phyloP scores from a whole-genome alignment of 92 coral and sea anemone species.

The Montipora capitata region DNA sequence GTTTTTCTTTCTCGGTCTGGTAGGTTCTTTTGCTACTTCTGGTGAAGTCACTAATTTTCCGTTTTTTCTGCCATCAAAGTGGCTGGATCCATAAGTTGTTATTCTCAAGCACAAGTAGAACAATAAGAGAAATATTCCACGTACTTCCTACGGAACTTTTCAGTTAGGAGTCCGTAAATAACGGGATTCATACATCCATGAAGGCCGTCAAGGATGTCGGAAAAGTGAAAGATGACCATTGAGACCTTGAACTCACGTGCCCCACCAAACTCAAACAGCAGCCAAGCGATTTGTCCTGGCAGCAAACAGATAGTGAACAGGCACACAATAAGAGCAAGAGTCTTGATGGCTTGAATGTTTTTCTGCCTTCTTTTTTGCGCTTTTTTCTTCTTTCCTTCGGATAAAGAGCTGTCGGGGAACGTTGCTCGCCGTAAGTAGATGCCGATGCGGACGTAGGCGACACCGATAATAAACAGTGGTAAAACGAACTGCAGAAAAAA shows the following conservation, averaged over 20 bases:
- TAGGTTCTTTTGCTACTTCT: background rate
- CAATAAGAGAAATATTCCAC: constrained; percentile 42
- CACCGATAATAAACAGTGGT: constrained; percentile 70
- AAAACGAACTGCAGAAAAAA: constrained; percentile 70
- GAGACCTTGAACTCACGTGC: constrained; percentile 5
- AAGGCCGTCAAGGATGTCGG: constrained; percentile 74
- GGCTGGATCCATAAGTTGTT: background rate
- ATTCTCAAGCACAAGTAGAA: constrained; percentile 1
- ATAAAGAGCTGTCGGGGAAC: constrained; percentile 23
- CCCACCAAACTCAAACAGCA: constrained; percentile 51
- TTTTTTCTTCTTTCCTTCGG: constrained; percentile 14
- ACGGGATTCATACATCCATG: constrained; percentile 89
- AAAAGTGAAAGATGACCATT: constrained; percentile 46
- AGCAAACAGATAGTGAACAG: constrained; percentile 77
- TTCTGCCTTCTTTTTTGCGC: constrained; percentile 59
- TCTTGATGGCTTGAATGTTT: constrained; percentile 73
- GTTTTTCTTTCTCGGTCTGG: background rate
- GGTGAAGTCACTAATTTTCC: background rate
- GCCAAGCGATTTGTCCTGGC: constrained; percentile 82
- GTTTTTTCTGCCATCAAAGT: background rate
- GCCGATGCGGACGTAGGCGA: constrained; percentile 73
- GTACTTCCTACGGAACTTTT: constrained; percentile 82
- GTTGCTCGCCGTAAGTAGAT: constrained; percentile 46
- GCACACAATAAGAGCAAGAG: constrained; percentile 71
- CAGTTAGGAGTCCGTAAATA: constrained; percentile 79